These are phyloP conservation scores for Bradypodion pumilum DNA, from an alignment of 2,797 vertebrate species.

Conservation along the genomic window DNA sequence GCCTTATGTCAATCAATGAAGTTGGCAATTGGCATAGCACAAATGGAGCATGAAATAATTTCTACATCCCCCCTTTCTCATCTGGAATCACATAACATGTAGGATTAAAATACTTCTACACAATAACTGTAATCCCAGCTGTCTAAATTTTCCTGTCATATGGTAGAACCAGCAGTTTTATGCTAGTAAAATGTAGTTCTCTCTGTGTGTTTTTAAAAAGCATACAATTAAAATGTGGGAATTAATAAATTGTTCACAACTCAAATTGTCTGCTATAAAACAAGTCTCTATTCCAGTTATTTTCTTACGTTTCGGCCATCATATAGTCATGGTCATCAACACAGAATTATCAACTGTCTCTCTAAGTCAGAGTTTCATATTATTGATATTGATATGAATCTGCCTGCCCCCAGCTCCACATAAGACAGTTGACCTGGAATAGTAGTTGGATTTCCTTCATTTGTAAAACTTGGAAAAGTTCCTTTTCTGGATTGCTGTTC, in stretches of 20 bases:
- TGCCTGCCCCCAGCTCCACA: no score
- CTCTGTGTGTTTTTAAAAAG: slow-evolving; percentile 31
- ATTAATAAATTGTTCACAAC: slow-evolving; percentile 39
- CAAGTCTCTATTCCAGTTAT: slow-evolving; percentile 13
- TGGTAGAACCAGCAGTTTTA: slow-evolving; percentile 52
- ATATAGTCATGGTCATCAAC: not conserved
- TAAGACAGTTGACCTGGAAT: no score
- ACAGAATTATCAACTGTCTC: not conserved
- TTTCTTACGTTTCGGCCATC: slow-evolving; percentile 18
- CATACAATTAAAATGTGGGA: slow-evolving; percentile 51
- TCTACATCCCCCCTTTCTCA: slow-evolving; percentile 25
- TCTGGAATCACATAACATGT: slow-evolving; percentile 70
- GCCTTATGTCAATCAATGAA: slow-evolving; percentile 65
- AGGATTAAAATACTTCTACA: slow-evolving; percentile 69
- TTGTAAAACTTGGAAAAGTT: no score
- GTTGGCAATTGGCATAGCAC: slow-evolving; percentile 63
- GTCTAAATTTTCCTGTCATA: slow-evolving; percentile 64
- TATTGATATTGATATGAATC: no score
- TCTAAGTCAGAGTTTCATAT: not conserved
- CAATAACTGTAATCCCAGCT: slow-evolving; percentile 70
- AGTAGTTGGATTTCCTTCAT: no score
- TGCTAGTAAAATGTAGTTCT: slow-evolving; percentile 55
- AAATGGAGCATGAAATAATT: slow-evolving; percentile 69
- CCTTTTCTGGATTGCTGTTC: no score
- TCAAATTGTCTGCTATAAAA: slow-evolving; percentile 40